phyloP scores from a whole-genome alignment of 2,113 vertebrate species.

The Myotis lucifugus region DNA sequence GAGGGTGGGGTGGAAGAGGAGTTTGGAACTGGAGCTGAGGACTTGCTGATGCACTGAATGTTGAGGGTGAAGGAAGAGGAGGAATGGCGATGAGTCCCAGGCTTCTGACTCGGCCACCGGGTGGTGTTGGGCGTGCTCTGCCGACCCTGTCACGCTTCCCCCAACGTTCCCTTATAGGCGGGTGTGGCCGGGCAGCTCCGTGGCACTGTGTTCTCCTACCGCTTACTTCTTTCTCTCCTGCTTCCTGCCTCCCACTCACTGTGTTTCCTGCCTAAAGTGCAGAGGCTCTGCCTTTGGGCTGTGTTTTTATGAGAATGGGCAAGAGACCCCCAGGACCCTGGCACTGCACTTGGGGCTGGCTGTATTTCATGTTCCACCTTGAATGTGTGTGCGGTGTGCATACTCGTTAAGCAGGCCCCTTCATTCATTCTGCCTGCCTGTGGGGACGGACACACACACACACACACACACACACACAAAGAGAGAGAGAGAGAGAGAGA shows the following conservation, averaged over 20 bases:
- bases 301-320: neutral
- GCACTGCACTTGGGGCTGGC: neutral
- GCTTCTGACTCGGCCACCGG: neutral
- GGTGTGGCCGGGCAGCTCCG: neutral
- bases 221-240: neutral
- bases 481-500: too few relatives aligned
- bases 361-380: neutral
- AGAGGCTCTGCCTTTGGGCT: constrained; percentile 15
- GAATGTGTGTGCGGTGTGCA: too few relatives aligned
- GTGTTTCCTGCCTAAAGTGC: neutral
- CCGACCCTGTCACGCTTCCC: rapidly evolving
- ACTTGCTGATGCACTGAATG: neutral
- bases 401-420: rapidly evolving
- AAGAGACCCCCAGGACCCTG: neutral
- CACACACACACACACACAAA: too few relatives aligned
- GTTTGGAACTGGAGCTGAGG: neutral
- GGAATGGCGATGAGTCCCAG: neutral
- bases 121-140: rapidly evolving
- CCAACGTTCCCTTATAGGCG: neutral
- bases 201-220: rapidly evolving
- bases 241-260: neutral
- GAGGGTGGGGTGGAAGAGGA: rapidly evolving
- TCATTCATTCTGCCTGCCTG: too few relatives aligned
- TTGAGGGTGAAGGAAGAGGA: neutral
- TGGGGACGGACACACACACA: too few relatives aligned